Conservation (phyloP, 2,113 vertebrate genomes). For the Triplophysa tibetana region DNA sequence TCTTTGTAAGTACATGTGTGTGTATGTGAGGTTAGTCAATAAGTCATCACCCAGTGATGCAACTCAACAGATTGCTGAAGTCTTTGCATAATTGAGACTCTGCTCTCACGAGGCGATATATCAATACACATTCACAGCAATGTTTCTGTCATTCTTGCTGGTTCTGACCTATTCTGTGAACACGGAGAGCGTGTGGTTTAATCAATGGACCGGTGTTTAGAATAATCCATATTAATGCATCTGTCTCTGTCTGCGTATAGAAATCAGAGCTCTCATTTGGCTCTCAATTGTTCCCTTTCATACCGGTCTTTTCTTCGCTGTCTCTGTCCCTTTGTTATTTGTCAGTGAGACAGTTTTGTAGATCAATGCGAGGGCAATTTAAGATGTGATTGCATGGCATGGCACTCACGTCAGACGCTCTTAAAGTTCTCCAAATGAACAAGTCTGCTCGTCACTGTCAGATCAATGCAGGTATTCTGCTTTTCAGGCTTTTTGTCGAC, state of each 20-base stretch:
- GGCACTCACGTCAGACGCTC: background rate
- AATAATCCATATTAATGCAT: constrained; percentile 32
- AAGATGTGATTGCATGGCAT: constrained; percentile 36
- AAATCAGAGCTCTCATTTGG: constrained; percentile 4
- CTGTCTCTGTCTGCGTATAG: background rate
- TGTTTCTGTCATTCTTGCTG: background rate
- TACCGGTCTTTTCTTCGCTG: constrained; percentile 11
- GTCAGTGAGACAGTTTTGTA: constrained; percentile 20
- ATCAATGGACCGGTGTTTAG: constrained; percentile 9
- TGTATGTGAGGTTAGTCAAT: constrained; percentile 19
- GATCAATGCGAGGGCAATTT: constrained; percentile 46
- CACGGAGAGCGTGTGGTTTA: background rate
- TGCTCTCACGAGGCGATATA: constrained; percentile 52
- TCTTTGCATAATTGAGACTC: constrained; percentile 67
- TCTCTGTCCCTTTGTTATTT: constrained; percentile 58
- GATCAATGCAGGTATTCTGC: background rate
- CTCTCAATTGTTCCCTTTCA: constrained; percentile 6
- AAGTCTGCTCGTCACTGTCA: background rate
- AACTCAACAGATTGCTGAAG: constrained; percentile 66
- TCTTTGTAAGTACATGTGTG: constrained; percentile 19
- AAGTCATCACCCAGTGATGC: constrained; percentile 60
- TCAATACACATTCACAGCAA: constrained; percentile 54
- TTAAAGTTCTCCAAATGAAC: constrained; percentile 25
- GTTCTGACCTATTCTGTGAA: background rate
- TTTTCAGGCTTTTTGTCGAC: background rate